Evolutionary conservation across 2,797 vertebrate species (phyloP), one percentile per base, ranked within the genome.

Genomic region (Babyrousa celebensis): DNA sequence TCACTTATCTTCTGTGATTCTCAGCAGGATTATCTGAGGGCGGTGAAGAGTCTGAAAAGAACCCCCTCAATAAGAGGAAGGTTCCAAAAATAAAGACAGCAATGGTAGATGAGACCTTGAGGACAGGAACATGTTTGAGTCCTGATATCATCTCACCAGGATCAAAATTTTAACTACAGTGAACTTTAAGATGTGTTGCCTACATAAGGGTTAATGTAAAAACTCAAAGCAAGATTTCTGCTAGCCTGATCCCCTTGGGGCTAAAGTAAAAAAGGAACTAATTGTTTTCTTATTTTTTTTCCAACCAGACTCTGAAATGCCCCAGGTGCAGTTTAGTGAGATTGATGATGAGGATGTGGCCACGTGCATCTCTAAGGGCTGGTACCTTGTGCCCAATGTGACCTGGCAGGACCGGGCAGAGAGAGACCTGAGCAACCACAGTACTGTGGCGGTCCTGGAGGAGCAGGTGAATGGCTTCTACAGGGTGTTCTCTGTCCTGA

Each of bases 291-390:
- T 98, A 32, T 93, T 75, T 98, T 48, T 43, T 97, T 90, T 72
- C 60, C 40, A 77, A 75, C 60, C 86, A 98, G 98, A 98, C 79
- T 97, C 97, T 94, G 98, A 98, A 97, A 98, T 98, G 94, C 97
- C 97, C 12, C 97, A 97, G 80, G 97, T 98, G 78, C 67, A 65
- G 40, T 97, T 98, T 78, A 96, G 79, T 67, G 97, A 88, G 63
- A 88, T 86, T 25, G 89, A 97, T 70, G 95, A 98, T 72, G 83
- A 87, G 43, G 85, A 96, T 0, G 70, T 98, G 23, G 97, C 85
- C 60, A 97, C 67, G 0, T 98, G 97, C 14, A 32, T 97, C 84
- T 98, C 97, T 36, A 82, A 93, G 20, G 97, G 96, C 82, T 98
- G 97, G 97, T 97, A 98, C 68, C 93, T 98, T 12, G 63, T 74